Conservation (phyloP, 2,797 vertebrate species). For the Periparus ater region DNA sequence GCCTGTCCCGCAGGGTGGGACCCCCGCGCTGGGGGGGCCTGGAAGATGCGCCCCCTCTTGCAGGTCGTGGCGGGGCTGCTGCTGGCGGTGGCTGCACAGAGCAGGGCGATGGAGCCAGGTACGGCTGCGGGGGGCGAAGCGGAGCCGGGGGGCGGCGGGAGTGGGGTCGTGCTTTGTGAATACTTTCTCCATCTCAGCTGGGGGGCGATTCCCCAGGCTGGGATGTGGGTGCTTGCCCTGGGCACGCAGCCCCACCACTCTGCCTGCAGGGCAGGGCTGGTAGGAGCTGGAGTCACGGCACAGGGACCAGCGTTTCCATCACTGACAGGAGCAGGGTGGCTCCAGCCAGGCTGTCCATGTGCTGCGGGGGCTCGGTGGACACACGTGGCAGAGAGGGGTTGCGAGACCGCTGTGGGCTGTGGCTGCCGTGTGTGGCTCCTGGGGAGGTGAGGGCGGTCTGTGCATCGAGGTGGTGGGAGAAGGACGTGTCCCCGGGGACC, state of each 20-base stretch:
- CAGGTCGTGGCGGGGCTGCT: slow-evolving; percentile 37
- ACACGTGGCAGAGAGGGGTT: background rate
- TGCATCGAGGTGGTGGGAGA: background rate
- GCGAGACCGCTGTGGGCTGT: background rate
- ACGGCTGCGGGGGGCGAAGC: background rate
- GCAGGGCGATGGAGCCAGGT: slow-evolving; percentile 51
- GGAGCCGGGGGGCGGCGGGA: background rate
- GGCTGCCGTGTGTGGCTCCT: background rate
- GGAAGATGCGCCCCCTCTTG: slow-evolving; percentile 46
- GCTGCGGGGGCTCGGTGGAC: background rate
- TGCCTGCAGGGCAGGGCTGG: background rate
- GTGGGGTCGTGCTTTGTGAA: background rate
- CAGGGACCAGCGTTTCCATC: background rate
- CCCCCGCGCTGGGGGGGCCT: background rate
- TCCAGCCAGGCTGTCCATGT: background rate
- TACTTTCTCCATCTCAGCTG: background rate
- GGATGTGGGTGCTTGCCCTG: background rate
- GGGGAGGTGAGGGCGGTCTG: accelerated
- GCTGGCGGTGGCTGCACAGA: slow-evolving; percentile 1
- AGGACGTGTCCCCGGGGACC: background rate
- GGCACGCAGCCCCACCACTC: background rate
- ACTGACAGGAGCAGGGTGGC: background rate
- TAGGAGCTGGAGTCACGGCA: background rate
- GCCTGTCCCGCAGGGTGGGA: slow-evolving; percentile 12
- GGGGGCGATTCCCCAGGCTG: background rate